Percentiles rank a stretch among this genome's conserved stretches.
These are phyloP conservation scores for Martes martes DNA, from an alignment of 2,113 vertebrate genomes.

Conservation along the genomic window DNA sequence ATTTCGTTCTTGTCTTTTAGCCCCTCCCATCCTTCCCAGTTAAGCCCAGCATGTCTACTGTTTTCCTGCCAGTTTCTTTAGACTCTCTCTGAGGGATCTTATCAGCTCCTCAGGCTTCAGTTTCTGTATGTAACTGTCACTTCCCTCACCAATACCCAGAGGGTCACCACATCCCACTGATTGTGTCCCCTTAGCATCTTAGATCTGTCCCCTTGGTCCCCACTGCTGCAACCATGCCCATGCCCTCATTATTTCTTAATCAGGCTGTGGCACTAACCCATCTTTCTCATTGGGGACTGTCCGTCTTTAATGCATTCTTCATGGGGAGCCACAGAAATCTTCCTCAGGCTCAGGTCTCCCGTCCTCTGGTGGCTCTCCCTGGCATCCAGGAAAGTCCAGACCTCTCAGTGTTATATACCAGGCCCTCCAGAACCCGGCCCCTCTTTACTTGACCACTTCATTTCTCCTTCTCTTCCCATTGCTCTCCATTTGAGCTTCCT, in stretches of 20 bases:
- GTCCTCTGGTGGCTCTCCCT: background rate
- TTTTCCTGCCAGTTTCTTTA: background rate
- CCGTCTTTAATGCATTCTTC: background rate
- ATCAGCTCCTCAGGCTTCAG: background rate
- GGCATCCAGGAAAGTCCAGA: background rate
- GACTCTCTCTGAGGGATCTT: background rate
- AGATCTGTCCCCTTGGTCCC: background rate
- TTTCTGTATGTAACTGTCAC: background rate
- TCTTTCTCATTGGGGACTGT: background rate
- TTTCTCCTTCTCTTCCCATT: background rate
- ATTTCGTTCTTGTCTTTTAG: background rate
- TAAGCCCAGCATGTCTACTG: fast-evolving
- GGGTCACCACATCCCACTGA: too few species aligned
- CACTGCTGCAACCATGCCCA: background rate
- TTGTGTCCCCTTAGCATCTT: background rate
- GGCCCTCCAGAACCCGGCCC: background rate
- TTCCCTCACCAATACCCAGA: background rate
- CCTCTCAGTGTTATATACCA: background rate
- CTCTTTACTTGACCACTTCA: background rate
- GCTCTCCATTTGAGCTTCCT: background rate
- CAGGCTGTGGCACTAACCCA: background rate
- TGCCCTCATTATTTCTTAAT: background rate
- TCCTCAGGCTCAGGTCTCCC: background rate
- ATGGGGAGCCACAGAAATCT: background rate
- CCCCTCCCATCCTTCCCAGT: background rate